A percentile compares a stretch with the other conserved stretches of the same genome.
Evolutionary conservation across 2,113 vertebrate species (phyloP).

Genomic region (Isichthys henryi): DNA sequence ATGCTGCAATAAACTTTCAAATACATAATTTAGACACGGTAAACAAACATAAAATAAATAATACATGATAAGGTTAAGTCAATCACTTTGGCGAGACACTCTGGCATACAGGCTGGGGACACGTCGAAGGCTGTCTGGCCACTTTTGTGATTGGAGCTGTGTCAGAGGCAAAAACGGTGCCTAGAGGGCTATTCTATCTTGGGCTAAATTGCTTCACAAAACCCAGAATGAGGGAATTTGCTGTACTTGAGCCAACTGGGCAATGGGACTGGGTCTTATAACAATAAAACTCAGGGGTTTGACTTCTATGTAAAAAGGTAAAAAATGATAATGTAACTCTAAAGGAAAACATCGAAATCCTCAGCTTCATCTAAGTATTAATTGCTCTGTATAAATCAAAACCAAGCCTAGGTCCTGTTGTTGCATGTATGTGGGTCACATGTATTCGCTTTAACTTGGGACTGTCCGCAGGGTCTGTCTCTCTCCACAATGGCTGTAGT

Average conservation of each 20-base stretch:
- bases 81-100: not conserved
- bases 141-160: not conserved
- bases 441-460: not conserved
- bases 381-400: not conserved
- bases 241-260: not conserved
- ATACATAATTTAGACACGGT: not conserved
- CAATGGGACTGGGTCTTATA: not conserved
- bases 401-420: not conserved
- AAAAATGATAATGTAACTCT: not conserved
- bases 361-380: not conserved
- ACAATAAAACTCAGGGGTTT: not conserved
- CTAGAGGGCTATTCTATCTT: slow-evolving; percentile 14
- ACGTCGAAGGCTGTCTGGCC: not conserved
- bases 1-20: slow-evolving; percentile 10
- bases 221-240: slow-evolving; percentile 12
- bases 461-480: not conserved
- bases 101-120: not conserved
- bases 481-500: not conserved
- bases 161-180: slow-evolving; percentile 11
- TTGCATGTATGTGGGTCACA: not conserved
- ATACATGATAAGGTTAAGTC: not conserved
- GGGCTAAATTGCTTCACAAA: slow-evolving; percentile 19
- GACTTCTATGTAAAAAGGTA: not conserved
- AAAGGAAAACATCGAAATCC: not conserved
- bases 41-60: slow-evolving; percentile 5